Evolutionary conservation across 2,113 vertebrate genomes (phyloP).

Genomic region (Amia ocellicauda): DNA sequence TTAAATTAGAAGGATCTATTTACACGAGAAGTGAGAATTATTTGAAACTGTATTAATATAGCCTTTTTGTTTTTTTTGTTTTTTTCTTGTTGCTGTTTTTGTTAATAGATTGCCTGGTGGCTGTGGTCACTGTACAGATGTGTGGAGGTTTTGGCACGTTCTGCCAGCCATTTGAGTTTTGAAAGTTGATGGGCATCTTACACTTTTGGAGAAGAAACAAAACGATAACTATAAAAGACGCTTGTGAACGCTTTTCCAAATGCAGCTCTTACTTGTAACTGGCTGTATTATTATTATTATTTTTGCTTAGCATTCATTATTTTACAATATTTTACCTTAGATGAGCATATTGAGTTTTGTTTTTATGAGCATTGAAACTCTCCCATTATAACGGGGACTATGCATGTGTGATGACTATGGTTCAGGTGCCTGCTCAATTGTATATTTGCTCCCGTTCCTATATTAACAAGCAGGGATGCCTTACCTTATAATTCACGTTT

Average conservation of each 20-base stretch:
- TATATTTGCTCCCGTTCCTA: conserved; percentile 79
- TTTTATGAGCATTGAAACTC: conserved; percentile 52
- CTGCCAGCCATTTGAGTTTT: conserved; percentile 41
- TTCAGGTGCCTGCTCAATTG: conserved; percentile 82
- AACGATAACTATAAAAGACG: too few relatives aligned
- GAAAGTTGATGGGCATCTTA: conserved; percentile 4
- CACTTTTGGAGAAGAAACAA: background rate
- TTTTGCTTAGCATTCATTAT: conserved; percentile 54
- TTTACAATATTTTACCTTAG: conserved; percentile 67
- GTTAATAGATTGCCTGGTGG: too few relatives aligned
- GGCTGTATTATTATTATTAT: conserved; percentile 17
- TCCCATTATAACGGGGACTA: conserved; percentile 76
- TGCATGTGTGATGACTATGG: conserved; percentile 82
- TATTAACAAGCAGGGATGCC: conserved; percentile 97
- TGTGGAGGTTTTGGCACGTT: conserved; percentile 54
- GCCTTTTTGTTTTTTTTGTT: background rate
- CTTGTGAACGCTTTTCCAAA: background rate
- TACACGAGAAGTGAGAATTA: background rate
- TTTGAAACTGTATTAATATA: conserved; percentile 1
- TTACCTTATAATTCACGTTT: conserved; percentile 82
- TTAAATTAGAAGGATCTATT: background rate
- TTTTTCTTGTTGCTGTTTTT: too few relatives aligned
- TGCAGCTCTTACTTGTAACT: background rate
- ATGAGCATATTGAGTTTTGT: conserved; percentile 69
- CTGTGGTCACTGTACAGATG: conserved; percentile 37